phyloP scores from a whole-genome alignment of 37 sponge, comb jelly and placozoan genomes.

The Beroe forskalii region DNA sequence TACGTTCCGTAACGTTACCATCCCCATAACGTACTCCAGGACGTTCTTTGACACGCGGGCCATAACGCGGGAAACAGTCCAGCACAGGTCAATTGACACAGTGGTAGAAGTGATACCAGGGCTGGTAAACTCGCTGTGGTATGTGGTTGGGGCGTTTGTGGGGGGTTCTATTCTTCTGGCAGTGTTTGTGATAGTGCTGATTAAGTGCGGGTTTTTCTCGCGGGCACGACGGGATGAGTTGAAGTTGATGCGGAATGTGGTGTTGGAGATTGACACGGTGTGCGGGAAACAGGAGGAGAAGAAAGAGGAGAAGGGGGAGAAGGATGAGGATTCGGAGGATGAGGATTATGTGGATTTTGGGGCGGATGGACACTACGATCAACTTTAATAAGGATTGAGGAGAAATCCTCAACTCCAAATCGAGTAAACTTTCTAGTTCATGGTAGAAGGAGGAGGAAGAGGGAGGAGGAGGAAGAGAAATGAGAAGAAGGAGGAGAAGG shows the following conservation, averaged over 20 bases:
- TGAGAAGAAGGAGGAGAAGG: too few relatives aligned
- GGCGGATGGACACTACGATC: too few relatives aligned
- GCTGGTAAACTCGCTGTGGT: neutral
- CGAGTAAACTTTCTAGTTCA: too few relatives aligned
- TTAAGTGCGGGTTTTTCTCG: slow-evolving; percentile 36
- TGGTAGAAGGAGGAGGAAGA: slow-evolving; percentile 4
- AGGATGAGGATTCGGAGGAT: neutral
- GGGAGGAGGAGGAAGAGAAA: neutral
- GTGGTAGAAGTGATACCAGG: slow-evolving; percentile 17
- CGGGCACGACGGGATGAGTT: neutral
- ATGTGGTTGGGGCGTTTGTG: neutral
- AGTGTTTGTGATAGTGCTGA: neutral
- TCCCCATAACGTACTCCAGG: neutral
- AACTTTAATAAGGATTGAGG: too few relatives aligned
- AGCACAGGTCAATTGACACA: neutral
- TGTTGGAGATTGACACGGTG: neutral
- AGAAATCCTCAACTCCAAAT: too few relatives aligned
- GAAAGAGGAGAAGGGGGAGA: slow-evolving; percentile 30
- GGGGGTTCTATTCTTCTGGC: slow-evolving; percentile 16
- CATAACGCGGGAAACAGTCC: neutral
- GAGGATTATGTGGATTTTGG: too few relatives aligned
- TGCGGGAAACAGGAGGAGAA: slow-evolving; percentile 16
- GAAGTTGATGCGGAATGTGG: neutral
- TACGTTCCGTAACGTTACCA: neutral
- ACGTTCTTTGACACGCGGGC: neutral